Evolutionary conservation across 2,797 vertebrate species (phyloP).

Genomic region (Channa striata): DNA sequence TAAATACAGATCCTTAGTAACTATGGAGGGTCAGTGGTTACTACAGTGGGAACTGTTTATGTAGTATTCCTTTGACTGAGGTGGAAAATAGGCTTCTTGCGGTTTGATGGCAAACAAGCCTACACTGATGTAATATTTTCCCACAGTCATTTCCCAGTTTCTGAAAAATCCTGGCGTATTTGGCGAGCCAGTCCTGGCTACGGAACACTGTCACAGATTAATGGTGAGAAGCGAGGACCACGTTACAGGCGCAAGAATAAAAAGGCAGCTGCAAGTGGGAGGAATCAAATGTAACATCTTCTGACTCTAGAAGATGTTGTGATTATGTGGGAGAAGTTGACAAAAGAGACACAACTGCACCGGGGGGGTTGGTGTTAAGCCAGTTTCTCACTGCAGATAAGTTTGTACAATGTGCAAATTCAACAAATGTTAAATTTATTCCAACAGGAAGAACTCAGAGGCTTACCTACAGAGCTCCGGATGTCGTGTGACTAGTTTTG

Average conservation of each 20-base stretch:
- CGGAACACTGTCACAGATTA: slow-evolving; percentile 9
- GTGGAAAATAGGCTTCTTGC: slow-evolving; percentile 10
- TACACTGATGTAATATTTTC: slow-evolving; percentile 5
- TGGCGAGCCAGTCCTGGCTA: background rate
- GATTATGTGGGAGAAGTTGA: slow-evolving; percentile 66
- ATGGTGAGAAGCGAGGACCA: slow-evolving; percentile 46
- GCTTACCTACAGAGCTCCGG: background rate
- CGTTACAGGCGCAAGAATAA: slow-evolving; percentile 38
- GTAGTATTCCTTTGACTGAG: slow-evolving; percentile 23
- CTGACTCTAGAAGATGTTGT: slow-evolving; percentile 58
- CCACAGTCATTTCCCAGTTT: background rate
- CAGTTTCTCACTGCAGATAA: slow-evolving; percentile 5
- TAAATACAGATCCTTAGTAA: slow-evolving; percentile 20
- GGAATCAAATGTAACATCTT: slow-evolving; percentile 59
- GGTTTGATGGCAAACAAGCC: slow-evolving; percentile 7
- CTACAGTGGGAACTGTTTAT: slow-evolving; percentile 2
- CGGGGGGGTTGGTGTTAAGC: slow-evolving; percentile 47
- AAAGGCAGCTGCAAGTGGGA: slow-evolving; percentile 78
- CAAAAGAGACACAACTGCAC: slow-evolving; percentile 53
- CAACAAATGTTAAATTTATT: background rate
- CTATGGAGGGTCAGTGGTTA: slow-evolving; percentile 1
- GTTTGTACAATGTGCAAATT: slow-evolving; percentile 3
- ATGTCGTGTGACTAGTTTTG: too few relatives aligned
- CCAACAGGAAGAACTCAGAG: too few relatives aligned
- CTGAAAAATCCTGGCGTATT: slow-evolving; percentile 4